These are phyloP conservation scores for Spilarctia lutea DNA, from an alignment of 2,888 invertebrate genomes.

Conservation along the genomic window DNA sequence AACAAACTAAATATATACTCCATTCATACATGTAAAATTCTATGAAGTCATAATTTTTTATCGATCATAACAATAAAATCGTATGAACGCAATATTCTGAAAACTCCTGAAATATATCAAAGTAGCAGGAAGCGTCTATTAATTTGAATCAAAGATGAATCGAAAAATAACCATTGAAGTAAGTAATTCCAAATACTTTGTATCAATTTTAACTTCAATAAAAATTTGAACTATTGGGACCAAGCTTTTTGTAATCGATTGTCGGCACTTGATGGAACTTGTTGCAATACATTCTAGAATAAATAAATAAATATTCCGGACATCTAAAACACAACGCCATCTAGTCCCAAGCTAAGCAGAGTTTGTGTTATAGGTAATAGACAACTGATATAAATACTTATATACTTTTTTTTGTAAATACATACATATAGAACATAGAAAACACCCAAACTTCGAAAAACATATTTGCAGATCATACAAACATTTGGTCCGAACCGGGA, in stretches of 20 bases:
- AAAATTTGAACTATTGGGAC: constrained; percentile 1
- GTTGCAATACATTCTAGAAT: too few species aligned
- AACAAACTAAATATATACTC: constrained; percentile 27
- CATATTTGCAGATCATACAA: too few species aligned
- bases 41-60: constrained; percentile 42
- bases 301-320: too few species aligned
- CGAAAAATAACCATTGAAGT: constrained; percentile 1
- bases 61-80: constrained; percentile 42
- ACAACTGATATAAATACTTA: too few species aligned
- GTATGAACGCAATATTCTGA: constrained; percentile 24
- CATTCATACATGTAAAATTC: constrained; percentile 36
- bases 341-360: too few species aligned
- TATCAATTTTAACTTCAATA: constrained; percentile 7
- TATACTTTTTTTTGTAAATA: too few species aligned
- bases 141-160: constrained; percentile 14
- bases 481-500: too few species aligned
- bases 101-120: constrained; percentile 23
- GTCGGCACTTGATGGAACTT: too few species aligned
- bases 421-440: too few species aligned
- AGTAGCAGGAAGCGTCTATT: constrained; percentile 15
- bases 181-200: neutral
- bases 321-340: too few species aligned
- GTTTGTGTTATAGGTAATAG: too few species aligned
- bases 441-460: too few species aligned
- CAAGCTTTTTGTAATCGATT: constrained; percentile 3